Evolutionary conservation across 2,888 invertebrate genomes (phyloP).

Genomic region (Mythimna ferrago): DNA sequence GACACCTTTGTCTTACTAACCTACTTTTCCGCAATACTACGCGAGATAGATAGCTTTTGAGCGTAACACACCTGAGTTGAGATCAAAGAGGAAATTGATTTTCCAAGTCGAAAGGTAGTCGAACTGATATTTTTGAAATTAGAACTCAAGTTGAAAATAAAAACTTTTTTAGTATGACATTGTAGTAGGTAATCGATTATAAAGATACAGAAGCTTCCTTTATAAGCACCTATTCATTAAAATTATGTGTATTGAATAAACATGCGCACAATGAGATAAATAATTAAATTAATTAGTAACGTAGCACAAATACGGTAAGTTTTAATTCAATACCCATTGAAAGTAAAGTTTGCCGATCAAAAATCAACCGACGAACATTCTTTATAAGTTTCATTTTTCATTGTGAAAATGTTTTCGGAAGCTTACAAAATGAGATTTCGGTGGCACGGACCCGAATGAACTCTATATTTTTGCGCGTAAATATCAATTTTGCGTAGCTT

Average conservation of each 20-base stretch:
- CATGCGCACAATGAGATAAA: slow-evolving; percentile 84
- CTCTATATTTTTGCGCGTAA: slow-evolving; percentile 73
- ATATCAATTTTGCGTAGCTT: slow-evolving; percentile 76
- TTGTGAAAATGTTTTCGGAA: slow-evolving; percentile 84
- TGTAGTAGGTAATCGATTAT: slow-evolving; percentile 32
- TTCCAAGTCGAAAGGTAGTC: background rate
- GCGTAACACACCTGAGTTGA: slow-evolving; percentile 11
- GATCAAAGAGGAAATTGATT: slow-evolving; percentile 25
- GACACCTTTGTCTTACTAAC: slow-evolving; percentile 32
- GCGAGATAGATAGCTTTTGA: slow-evolving; percentile 11
- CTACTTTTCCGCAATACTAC: slow-evolving; percentile 32
- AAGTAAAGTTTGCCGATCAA: slow-evolving; percentile 75
- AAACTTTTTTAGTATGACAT: no score
- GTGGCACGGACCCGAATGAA: slow-evolving; percentile 74
- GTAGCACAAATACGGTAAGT: slow-evolving; percentile 87
- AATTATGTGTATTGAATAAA: slow-evolving; percentile 83
- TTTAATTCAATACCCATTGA: slow-evolving; percentile 89
- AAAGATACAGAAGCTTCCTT: slow-evolving; percentile 54
- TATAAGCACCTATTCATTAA: slow-evolving; percentile 70
- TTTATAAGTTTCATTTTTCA: slow-evolving; percentile 85
- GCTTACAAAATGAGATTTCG: slow-evolving; percentile 84
- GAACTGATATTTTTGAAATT: background rate
- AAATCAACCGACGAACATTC: slow-evolving; percentile 81
- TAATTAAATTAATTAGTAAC: slow-evolving; percentile 89
- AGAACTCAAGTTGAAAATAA: no score